Percentiles rank a stretch among this genome's conserved stretches.
These are phyloP conservation scores for Frankliniella intonsa DNA, from an alignment of 2,888 invertebrate genomes.

Conservation along the genomic window DNA sequence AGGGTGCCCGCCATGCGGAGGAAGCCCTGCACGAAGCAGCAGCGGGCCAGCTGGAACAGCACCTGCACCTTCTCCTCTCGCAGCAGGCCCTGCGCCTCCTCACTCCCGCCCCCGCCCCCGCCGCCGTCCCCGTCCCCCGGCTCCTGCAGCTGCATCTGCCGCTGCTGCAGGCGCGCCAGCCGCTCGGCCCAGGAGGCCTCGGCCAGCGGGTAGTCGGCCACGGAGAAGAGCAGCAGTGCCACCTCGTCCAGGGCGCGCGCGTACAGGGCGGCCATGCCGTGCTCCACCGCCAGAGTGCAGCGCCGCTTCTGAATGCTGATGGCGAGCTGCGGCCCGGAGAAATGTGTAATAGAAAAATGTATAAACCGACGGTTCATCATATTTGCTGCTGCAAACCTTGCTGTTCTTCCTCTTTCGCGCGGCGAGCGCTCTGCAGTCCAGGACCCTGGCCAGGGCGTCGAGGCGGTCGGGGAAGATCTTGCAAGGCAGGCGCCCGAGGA, in stretches of 20 bases:
- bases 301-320: not conserved
- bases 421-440: not conserved
- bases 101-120: not conserved
- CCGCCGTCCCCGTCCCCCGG: too few relatives aligned
- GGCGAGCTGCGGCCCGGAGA: not conserved
- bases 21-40: slow-evolving; percentile 19
- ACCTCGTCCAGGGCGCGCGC: not conserved
- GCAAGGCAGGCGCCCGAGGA: not conserved
- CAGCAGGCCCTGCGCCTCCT: not conserved
- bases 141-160: not conserved
- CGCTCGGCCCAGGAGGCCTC: not conserved
- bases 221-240: slow-evolving; percentile 6
- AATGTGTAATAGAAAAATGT: too few relatives aligned
- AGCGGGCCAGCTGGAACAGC: slow-evolving; percentile 17
- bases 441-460: not conserved
- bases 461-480: not conserved
- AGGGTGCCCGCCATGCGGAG: not conserved
- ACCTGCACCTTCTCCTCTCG: not conserved
- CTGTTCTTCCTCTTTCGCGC: not conserved
- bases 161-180: slow-evolving; percentile 14
- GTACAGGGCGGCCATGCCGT: slow-evolving; percentile 6
- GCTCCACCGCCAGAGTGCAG: not conserved
- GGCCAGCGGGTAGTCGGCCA: slow-evolving; percentile 15
- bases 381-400: too few relatives aligned
- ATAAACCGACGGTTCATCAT: too few relatives aligned